Evolutionary conservation across 2,113 vertebrate species (phyloP).

Genomic region (Labrus mixtus): DNA sequence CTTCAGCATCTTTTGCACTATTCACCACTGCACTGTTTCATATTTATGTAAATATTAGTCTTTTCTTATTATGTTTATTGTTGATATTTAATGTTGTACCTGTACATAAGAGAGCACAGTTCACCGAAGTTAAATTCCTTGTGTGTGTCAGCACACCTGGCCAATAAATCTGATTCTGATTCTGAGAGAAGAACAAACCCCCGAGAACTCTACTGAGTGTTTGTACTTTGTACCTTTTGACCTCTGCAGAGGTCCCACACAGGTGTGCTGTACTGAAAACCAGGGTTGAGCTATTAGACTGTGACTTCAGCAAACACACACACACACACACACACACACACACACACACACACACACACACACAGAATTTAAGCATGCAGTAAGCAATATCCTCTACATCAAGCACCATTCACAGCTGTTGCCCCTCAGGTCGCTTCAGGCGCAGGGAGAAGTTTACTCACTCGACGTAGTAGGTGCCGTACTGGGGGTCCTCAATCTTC

Average conservation of each 20-base stretch:
- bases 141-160: too few species aligned
- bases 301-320: background rate
- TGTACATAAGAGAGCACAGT: too few species aligned
- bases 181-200: too few species aligned
- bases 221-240: background rate
- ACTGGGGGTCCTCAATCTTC: conserved; percentile 98
- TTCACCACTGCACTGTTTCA: too few species aligned
- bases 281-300: background rate
- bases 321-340: conserved; percentile 5
- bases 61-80: too few species aligned
- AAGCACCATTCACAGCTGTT: conserved; percentile 3
- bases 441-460: conserved; percentile 83
- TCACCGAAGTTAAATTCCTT: too few species aligned
- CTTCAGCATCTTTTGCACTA: too few species aligned
- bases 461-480: conserved; percentile 97
- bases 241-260: background rate
- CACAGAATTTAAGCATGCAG: background rate
- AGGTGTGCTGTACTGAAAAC: background rate
- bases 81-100: too few species aligned
- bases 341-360: conserved; percentile 5
- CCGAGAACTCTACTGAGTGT: too few species aligned
- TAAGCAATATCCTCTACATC: background rate
- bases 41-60: too few species aligned
- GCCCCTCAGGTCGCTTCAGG: conserved; percentile 6
- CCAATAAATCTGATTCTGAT: too few species aligned